Evolutionary conservation across 2,888 invertebrate species (phyloP), one percentile per base, ranked within the genome.

Genomic region (Clunio marinus): DNA sequence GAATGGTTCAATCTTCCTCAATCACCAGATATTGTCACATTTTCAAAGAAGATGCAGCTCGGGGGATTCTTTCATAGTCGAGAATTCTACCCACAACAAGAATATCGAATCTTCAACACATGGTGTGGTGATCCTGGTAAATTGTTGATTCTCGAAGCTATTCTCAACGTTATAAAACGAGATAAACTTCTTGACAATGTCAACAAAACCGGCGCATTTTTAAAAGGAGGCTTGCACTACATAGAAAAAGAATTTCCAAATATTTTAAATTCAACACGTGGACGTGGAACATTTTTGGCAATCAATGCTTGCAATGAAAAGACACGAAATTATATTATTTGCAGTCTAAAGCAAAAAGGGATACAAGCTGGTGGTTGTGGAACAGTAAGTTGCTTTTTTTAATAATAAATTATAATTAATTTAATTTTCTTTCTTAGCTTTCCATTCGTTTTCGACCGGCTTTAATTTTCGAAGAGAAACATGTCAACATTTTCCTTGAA

Each of bases 61-160:
- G 98, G 98, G 15, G 99, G 99, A 41, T 97, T 91, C 78, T 99
- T 88, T 78, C 90, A 88, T 76, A 84, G 82, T 37, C 79, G 84
- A 2, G 88, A 92, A 70, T 86, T 92, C 74, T 86, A 89, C 72
- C 88, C 92, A 1, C 81, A 84, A 17, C 86, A 89, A 70, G 80
- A 91, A 0, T 96, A 89, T 77, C 84, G 98, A 70, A 89, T 99
- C 71, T 98, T 96, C 80, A 99, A 99, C 80, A 99, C 99, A 22
- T 99, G 99, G 99, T 92, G 98, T 89, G 99, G 99, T 7, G 99
- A 99, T 78, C 97, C 98, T 1, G 87, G 93, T 69, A 98, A 97
- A 80, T 75, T 98, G 58, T 80, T 96, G 46, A 80, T 98, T 20
- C 79, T 99, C 68, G 92, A 95, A 75, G 86, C 85, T 70, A 86